Evolutionary conservation across 2,888 invertebrate species (phyloP), one percentile per base, ranked within the genome.

Genomic region (Aleiodes alternator): DNA sequence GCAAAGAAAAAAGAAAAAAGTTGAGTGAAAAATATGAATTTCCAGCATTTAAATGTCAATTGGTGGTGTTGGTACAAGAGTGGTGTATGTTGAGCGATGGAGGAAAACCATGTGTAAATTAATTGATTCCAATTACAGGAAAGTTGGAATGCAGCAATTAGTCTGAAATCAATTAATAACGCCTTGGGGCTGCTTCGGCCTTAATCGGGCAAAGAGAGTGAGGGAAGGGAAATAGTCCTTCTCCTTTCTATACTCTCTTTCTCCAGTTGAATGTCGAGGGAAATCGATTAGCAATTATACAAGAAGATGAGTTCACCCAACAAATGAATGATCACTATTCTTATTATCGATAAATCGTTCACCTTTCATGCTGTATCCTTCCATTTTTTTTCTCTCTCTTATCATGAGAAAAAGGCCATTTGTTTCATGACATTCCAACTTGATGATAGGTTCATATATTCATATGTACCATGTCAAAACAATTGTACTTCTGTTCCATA

Each of bases 51-150:
- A 29, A 59, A 34, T 59, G n/a, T 3, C 59, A 31, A 59, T 59
- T 59, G 31, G n/a, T 59, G 34, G 31, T 43, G 43, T 43, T 9
- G 43, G 43, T 43, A 14, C 59, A 59, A 59, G n/a, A 59, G 23
- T 23, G n/a, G n/a, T 31, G 9, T 34, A 6, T 34, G 34, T 8
- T 59, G 34, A 31, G 4, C 34, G 31, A 31, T 34, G n/a, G 8
- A 23, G 43, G 34, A 59, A 59, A 59, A 34, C 34, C 34, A 59
- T 59, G 78, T 83, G 80, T 78, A 84, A 85, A 87, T 87, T 87
- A 85, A 87, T 87, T 83, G 84, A 82, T 83, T 85, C 81, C 84
- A 87, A 86, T 86, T 86, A 87, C 82, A 80, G 82, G 78, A 79
- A 80, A 80, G 78, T 43, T 73, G 78, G 81, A 83, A 83, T 81